These are phyloP conservation scores for Bufo bufo DNA, from an alignment of 2,113 vertebrate genomes.

Conservation along the genomic window DNA sequence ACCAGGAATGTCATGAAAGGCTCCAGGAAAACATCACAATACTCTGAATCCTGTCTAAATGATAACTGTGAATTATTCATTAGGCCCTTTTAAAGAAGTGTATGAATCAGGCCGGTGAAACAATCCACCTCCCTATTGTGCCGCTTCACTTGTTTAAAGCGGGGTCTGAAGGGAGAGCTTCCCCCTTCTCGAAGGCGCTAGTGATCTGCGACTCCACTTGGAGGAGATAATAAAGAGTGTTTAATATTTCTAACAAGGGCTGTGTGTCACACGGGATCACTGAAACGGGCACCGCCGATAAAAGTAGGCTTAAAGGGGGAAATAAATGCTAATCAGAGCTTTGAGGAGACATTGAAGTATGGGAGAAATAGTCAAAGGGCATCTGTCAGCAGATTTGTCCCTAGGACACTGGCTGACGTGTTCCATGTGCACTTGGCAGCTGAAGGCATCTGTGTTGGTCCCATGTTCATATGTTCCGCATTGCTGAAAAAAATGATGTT, in stretches of 20 bases:
- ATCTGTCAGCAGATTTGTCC: too few species aligned
- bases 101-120: constrained; percentile 80
- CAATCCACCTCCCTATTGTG: constrained; percentile 65
- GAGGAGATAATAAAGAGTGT: constrained; percentile 82
- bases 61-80: constrained; percentile 96
- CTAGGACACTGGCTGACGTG: too few species aligned
- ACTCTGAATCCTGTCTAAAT: constrained; percentile 71
- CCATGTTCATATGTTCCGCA: too few species aligned
- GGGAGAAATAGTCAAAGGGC: not conserved
- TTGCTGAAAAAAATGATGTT: too few species aligned
- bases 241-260: constrained; percentile 82
- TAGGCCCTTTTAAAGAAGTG: constrained; percentile 78
- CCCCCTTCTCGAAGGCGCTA: constrained; percentile 69
- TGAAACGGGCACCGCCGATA: constrained; percentile 58
- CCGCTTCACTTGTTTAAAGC: constrained; percentile 71
- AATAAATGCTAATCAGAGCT: constrained; percentile 22
- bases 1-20: constrained; percentile 75
- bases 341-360: constrained; percentile 8
- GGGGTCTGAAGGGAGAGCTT: constrained; percentile 67
- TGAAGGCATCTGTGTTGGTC: too few species aligned
- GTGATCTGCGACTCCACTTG: constrained; percentile 69
- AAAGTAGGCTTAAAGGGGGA: constrained; percentile 61
- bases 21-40: constrained; percentile 68
- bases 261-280: constrained; percentile 62
- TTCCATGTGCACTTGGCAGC: too few species aligned